Evolutionary conservation across 2,888 invertebrate genomes (phyloP), one percentile per base, ranked within the genome.

Genomic region (Teinopalpus imperialis): DNA sequence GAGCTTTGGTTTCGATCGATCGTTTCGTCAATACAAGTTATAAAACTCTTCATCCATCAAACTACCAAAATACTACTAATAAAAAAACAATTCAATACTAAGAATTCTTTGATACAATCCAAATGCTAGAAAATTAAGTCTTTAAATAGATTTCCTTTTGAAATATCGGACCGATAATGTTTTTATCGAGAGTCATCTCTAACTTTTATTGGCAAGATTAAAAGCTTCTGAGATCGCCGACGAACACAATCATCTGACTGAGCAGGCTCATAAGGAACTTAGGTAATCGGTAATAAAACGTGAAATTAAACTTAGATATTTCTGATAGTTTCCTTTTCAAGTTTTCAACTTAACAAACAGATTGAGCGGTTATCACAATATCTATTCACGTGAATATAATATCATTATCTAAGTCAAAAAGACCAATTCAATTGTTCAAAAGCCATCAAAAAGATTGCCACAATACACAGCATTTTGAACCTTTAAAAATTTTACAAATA

Each of bases 171-270:
- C 52, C 52, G 59, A 62, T 66, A 62, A 65, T 66, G 57, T 61
- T 66, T 66, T 66, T 63, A 61, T 61, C 57, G 39, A 43, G 52
- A 49, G 58, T 55, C 56, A 57, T 61, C 58, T 54, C 49, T 45
- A 64, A 67, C 58, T 66, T 66, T 63, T 66, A 69, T 69, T 65
- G 61, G 64, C 54, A 59, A 65, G 65, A 68, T 68, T 65, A 67
- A 69, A 62, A 61, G 60, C 56, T 49, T 52, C 51, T 37, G 44
- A 48, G 53, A 57, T 57, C 51, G 24, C 46, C 46, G 42, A 37
- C 45, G 48, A 41, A 24, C 34, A 43, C 36, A 41, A 39, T 46
- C 53, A 54, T 43, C 51, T 53, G 54, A 55, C 42, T 46, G 51
- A 51, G 35, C 45, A 39, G 32, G 35, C 49, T 40, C 13, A 23